phyloP scores from a whole-genome alignment of 2,113 vertebrate species.

The Pao palembangensis region DNA sequence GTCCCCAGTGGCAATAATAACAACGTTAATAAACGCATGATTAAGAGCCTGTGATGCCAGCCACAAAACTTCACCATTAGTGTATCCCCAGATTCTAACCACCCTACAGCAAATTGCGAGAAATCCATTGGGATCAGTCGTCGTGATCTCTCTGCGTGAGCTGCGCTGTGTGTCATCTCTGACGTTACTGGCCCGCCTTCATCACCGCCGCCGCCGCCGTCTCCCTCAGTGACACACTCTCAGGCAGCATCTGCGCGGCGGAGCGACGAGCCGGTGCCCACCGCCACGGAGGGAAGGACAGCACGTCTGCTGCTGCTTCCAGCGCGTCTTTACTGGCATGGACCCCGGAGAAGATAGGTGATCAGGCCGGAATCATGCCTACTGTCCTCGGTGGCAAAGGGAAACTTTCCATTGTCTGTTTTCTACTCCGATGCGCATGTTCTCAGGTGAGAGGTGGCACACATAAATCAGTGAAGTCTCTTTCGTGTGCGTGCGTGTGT shows the following conservation, averaged over 20 bases:
- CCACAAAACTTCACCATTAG: too few species aligned
- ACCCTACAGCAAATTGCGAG: background rate
- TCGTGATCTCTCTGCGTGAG: slow-evolving; percentile 52
- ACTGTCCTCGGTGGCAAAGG: slow-evolving; percentile 63
- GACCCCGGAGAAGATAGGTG: slow-evolving; percentile 55
- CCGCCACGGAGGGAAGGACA: slow-evolving; percentile 3
- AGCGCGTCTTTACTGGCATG: slow-evolving; percentile 58
- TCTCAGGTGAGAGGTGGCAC: slow-evolving; percentile 65
- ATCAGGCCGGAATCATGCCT: slow-evolving; percentile 72
- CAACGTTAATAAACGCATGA: too few species aligned
- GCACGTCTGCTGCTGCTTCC: slow-evolving; percentile 7
- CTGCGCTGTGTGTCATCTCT: slow-evolving; percentile 51
- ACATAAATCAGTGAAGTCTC: too few species aligned
- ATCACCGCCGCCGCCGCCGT: slow-evolving; percentile 10
- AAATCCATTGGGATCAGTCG: background rate
- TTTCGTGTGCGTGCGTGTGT: too few species aligned
- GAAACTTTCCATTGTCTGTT: slow-evolving; percentile 70
- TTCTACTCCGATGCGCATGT: slow-evolving; percentile 66
- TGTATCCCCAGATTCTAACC: too few species aligned
- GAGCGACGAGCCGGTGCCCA: slow-evolving; percentile 8
- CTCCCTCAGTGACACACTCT: slow-evolving; percentile 27
- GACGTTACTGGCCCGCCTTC: slow-evolving; percentile 59
- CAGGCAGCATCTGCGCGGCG: slow-evolving; percentile 16
- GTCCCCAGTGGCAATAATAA: too few species aligned
- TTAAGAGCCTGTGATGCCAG: too few species aligned